Evolutionary conservation across 2,797 vertebrate genomes (phyloP), one percentile per base, ranked within the genome.

Genomic region (Enteromius trimaculatus): DNA sequence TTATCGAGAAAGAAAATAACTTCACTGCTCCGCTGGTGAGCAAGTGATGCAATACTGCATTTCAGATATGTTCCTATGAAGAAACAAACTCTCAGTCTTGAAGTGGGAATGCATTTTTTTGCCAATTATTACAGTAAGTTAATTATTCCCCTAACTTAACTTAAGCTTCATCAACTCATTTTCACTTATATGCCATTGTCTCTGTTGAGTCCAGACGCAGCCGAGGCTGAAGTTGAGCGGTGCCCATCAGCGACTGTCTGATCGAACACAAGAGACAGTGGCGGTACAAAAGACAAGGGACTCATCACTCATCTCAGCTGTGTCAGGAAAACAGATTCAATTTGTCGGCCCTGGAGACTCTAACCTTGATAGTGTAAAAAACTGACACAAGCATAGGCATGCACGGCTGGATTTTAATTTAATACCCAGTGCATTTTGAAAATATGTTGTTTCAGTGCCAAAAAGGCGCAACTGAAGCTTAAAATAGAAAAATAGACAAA

Each of bases 281-380:
- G 80, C 86, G 77, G 55, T 14, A 89, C 90, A 83, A 89, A 90
- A 91, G 91, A 89, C 87, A 90, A 90, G 88, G 89, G 88, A 90
- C 86, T 60, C 91, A 91, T 94, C 91, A 84, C 89, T 91, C 92
- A 92, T 88, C 87, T 83, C 31, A 42, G 87, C 88, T 75, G 80
- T 84, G 85, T 90, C 87, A 81, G 74, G 87, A 90, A 85, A 88
- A 90, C 88, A 91, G 87, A 93, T 93, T 89, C 90, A 88, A 92
- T 93, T 90, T 92, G 91, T 94, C 91, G 90, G 85, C 88, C 60
- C 88, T 85, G 74, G 71, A 86, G 80, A 88, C 39, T 68, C 19
- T 90, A 91, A 93, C 92, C 93, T 93, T 92, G 91, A 55, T 70
- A 82, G 42, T 70, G 72, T 80, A 78, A 77, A 84, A 77, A 62